phyloP scores from a whole-genome alignment of 2,113 vertebrate species.

The Cyphomyrus discorhynchus region DNA sequence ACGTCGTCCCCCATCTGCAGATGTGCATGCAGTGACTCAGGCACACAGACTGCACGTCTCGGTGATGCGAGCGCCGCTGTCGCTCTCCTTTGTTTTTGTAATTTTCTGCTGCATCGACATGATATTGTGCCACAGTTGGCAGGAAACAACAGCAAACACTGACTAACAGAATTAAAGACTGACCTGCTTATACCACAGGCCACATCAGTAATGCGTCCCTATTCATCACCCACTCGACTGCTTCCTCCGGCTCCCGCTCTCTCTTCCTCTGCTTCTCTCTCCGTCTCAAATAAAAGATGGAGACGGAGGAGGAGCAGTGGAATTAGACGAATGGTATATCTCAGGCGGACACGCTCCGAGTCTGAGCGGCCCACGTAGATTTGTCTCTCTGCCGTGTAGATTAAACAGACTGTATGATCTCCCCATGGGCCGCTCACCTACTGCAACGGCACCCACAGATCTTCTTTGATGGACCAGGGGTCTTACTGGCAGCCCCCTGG shows the following conservation, averaged over 20 bases:
- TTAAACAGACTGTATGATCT: constrained; percentile 11
- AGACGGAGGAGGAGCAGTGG: not conserved
- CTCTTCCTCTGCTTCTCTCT: not conserved
- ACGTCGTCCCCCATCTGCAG: not conserved
- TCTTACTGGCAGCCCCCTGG: not conserved
- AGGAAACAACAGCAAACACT: not conserved
- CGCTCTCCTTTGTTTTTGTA: not conserved
- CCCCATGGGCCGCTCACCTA: not conserved
- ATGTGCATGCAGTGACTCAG: not conserved
- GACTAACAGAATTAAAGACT: not conserved
- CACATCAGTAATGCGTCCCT: constrained; percentile 18
- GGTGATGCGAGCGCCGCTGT: not conserved
- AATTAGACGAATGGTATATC: not conserved
- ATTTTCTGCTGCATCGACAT: constrained; percentile 1
- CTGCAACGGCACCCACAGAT: not conserved
- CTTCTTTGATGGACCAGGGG: not conserved
- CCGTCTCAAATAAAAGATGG: not conserved
- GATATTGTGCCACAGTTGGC: not conserved
- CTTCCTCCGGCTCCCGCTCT: not conserved
- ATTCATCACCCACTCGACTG: not conserved
- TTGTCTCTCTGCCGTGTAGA: not conserved
- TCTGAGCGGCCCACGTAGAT: not conserved
- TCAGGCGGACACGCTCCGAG: not conserved
- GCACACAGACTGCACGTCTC: not conserved
- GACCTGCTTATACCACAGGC: not conserved